Base-by-base conservation (phyloP, 2,888 invertebrate species). In the Cybosia mesomella region DNA sequence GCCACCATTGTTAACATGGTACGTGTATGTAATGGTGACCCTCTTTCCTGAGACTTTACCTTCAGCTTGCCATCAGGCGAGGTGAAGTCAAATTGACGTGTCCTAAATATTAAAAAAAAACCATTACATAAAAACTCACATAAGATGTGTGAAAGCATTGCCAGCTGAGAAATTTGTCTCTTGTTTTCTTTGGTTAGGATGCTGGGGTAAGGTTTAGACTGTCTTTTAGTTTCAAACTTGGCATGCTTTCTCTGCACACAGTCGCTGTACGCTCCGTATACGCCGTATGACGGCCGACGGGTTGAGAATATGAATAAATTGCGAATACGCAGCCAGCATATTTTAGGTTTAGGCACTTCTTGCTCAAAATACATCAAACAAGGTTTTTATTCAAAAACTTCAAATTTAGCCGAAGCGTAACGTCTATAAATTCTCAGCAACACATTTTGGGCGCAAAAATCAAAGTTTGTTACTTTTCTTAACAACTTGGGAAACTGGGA, bases 351-450 rank as follows among this genome's bases (percentile, higher is more conserved):
- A 28, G 28, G 43, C 28, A 7, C 24, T 28, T 61, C 13, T 13
- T 15, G 53, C 64, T 67, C 71, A 64, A 49, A 49, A 49, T n/a
- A 49, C 49, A 49, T n/a, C 49, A 72, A 67, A 61, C 59, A 65
- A 49, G 53, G 34, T 32, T 54, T 66, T 62, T 66, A 55, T 49
- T 69, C 65, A 55, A 57, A 36, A 66, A 59, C 22, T 63, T 55
- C 43, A 32, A 65, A 70, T 21, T 62, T 54, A 43, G 58, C 22
- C 63, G 21, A 13, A 72, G 70, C 21, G 55, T 67, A 62, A 62
- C 68, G 64, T 66, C 71, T 70, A 77, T 80, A 80, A 79, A 80
- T 80, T 77, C 64, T 73, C 63, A 73, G 63, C 54, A 74, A 76
- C 68, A 73, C 69, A 68, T 73, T 76, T 72, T 64, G 49, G 78